These are phyloP conservation scores for Chinchilla lanigera DNA, from an alignment of 2,113 vertebrate species.

Conservation along the genomic window DNA sequence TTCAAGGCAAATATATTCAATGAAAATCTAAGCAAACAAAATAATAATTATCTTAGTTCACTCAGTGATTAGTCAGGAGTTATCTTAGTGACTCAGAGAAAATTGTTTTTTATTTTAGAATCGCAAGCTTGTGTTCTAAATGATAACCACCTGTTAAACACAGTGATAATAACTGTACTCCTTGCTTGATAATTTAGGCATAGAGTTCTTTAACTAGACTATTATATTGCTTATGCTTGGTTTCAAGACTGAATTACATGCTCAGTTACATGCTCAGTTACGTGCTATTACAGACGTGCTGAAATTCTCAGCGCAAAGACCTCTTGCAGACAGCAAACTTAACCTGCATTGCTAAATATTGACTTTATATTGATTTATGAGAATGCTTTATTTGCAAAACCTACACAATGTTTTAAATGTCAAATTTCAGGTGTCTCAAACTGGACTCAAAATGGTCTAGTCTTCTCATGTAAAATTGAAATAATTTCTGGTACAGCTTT, in stretches of 20 bases:
- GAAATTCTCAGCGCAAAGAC: background rate
- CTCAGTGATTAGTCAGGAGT: background rate
- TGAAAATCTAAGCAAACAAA: background rate
- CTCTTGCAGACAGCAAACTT: background rate
- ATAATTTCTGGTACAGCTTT: background rate
- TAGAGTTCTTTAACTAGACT: background rate
- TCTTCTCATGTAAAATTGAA: background rate
- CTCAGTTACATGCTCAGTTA: too few relatives aligned
- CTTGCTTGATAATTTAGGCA: background rate
- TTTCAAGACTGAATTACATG: background rate
- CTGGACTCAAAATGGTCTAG: background rate
- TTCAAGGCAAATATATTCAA: conserved; percentile 6
- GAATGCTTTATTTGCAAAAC: background rate
- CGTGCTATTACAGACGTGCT: background rate
- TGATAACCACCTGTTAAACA: background rate
- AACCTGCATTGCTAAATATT: background rate
- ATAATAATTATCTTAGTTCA: background rate
- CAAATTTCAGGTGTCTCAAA: background rate
- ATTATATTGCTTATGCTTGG: background rate
- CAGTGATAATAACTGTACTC: background rate
- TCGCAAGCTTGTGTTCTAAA: background rate
- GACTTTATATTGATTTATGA: background rate
- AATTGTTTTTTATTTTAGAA: conserved; percentile 9
- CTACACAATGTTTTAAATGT: background rate
- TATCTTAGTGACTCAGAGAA: conserved; percentile 25